These are phyloP conservation scores for Balaeniceps rex DNA, from an alignment of 2,113 vertebrate genomes.

Conservation along the genomic window DNA sequence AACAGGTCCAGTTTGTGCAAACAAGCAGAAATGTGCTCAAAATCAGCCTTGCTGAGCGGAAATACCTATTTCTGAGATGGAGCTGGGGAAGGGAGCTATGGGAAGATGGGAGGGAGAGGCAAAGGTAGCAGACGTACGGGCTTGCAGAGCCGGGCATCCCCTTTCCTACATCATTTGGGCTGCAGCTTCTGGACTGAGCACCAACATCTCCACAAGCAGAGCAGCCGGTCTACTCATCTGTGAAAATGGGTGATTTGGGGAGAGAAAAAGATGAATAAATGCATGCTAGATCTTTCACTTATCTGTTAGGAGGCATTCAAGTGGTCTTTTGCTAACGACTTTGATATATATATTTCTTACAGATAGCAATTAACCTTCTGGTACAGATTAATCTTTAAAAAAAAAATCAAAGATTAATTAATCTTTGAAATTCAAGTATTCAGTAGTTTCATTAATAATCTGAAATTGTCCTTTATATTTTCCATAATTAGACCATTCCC, in stretches of 20 bases:
- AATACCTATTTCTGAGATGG: background rate
- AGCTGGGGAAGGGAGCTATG: background rate
- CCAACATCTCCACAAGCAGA: background rate
- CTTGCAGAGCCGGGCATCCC: rapidly evolving
- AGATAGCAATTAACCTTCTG: slow-evolving; percentile 56
- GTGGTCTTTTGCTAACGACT: slow-evolving; percentile 19
- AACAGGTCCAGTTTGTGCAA: background rate
- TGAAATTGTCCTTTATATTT: slow-evolving; percentile 47
- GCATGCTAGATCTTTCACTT: background rate
- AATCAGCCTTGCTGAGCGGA: background rate
- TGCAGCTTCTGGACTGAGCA: background rate
- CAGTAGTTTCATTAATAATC: slow-evolving; percentile 43
- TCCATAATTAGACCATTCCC: slow-evolving; percentile 46
- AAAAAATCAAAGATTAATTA: slow-evolving; percentile 48
- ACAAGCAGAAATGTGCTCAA: background rate
- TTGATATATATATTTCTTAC: slow-evolving; percentile 31
- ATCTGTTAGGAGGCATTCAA: slow-evolving; percentile 36
- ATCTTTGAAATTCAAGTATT: slow-evolving; percentile 47
- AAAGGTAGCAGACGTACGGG: rapidly evolving
- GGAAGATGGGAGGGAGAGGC: background rate
- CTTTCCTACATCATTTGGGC: rapidly evolving
- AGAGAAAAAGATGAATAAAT: background rate
- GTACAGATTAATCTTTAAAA: slow-evolving; percentile 35
- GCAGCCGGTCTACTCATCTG: background rate
- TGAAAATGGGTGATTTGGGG: background rate